Base-by-base conservation (phyloP, 1,140 invertebrate species). In the Tenebrio molitor region DNA sequence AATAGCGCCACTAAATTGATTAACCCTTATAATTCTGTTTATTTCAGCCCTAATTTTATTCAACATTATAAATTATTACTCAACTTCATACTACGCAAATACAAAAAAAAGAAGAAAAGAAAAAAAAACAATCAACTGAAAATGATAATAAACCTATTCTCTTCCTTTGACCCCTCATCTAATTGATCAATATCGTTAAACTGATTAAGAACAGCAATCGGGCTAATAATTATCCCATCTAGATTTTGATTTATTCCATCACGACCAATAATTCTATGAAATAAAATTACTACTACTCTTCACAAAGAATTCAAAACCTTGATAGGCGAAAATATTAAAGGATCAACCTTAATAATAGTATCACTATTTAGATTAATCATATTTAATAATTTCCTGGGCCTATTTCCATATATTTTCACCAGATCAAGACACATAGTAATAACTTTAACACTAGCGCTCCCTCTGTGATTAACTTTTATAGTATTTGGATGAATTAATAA, bases 341-440 rank as follows among this genome's bases (percentile, higher is more conserved):
- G 84, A 76, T 83, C 78, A 69, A 83, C 84, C 62, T 79, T 86
- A 76, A 84, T 85, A 78, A 86, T 88, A 84, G 83, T 85, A 73
- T 82, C 83, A 21, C 75, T 88, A 84, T 87, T 89, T 83, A 78
- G 81, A 69, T 82, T 88, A 81, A 79, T 88, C 80, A 75, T 86
- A 82, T 84, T 87, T 83, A 89, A 87, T 85, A 90, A 90, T 86
- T 87, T 89, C 79, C 76, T 89, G 84, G 87, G 89, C 10, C 80
- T 91, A 84, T 88, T 90, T 41, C 86, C 89, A 1, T 91, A 89
- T 85, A 88, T 91, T 85, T 91, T 91, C 85, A 89, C 88, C 7
- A 81, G 80, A 74, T 85, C 88, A 72, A 89, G 86, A 16, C 89
- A 91, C 81, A 73, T 90, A 85, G 77, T 74, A 29, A 75, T 89